These are phyloP conservation scores for Hyperoodon ampullatus DNA, from an alignment of 2,113 vertebrate genomes.

Conservation along the genomic window DNA sequence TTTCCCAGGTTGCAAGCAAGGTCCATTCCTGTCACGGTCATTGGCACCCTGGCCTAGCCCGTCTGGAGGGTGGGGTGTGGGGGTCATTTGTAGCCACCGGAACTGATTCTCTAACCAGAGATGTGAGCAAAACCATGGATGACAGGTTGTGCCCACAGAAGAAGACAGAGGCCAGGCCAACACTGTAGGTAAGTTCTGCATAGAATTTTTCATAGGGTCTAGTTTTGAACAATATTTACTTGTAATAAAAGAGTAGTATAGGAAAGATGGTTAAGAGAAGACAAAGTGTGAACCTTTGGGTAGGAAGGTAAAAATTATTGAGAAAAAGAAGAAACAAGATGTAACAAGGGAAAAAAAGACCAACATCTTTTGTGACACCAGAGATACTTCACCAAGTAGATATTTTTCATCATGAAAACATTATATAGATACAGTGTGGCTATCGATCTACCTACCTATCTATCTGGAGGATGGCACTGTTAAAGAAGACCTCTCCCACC, in stretches of 20 bases:
- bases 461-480: too few relatives aligned
- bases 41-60: rapidly evolving
- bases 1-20: not conserved
- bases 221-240: not conserved
- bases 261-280: not conserved
- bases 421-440: not conserved
- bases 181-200: rapidly evolving
- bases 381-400: not conserved
- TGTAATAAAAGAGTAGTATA: too few relatives aligned
- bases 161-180: not conserved
- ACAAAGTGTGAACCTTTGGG: not conserved
- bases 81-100: rapidly evolving
- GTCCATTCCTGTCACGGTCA: rapidly evolving
- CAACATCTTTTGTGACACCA: not conserved
- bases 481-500: not conserved
- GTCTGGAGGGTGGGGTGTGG: not conserved
- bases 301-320: not conserved
- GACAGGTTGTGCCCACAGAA: not conserved
- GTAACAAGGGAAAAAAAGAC: not conserved
- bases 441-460: not conserved
- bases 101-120: rapidly evolving
- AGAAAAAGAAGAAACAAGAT: not conserved
- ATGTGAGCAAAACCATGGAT: rapidly evolving
- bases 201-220: not conserved
- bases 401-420: not conserved